Base-by-base conservation (phyloP, 2,888 invertebrate genomes). In the Volucella bombylans region DNA sequence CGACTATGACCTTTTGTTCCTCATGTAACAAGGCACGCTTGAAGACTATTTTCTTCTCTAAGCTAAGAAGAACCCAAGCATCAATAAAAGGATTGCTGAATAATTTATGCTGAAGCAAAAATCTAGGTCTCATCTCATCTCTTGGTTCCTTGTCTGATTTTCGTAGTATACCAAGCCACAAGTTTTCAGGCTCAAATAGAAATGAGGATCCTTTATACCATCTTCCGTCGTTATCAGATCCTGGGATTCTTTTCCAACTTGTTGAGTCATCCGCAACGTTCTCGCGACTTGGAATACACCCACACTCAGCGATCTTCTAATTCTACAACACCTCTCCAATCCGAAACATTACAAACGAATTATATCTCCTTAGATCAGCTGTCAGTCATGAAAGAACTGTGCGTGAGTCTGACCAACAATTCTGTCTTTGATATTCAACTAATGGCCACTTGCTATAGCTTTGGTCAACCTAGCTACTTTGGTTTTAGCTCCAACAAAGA, bases 291-390 rank as follows among this genome's bases (percentile, higher is more conserved):
- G 74, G 65, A 2, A 74, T 10, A 50, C 65, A 74, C 6, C 57
- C 9, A 50, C 65, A 74, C 15, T 67, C 50, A 11, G 14, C 11
- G 1, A 45, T 10, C 6, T 55, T 50, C n/a, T 41, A 38, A n/a
- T 14, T 47, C 39, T 71, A 59, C 38, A 69, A 23, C 9, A 85
- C 82, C 39, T 88, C 87, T 1, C 78, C 87, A 11, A 88, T 72
- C 41, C 88, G 57, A 50, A 76, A 79, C 8, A 87, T 81, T 14
- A 87, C 87, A 47, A 86, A 88, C 31, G 86, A 82, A 73, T 82
- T 81, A 18, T 31, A 59, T 38, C 71, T 11, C 64, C 47, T 39
- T 11, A 43, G 62, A 39, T 67, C 76, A 11, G 72, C 15, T 12
- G 23, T 73, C n/a, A 76, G 6, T 6, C 31, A 31, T 4, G 31